Percentiles rank a stretch among this genome's conserved stretches.
phyloP scores from a whole-genome alignment of 2,113 vertebrate genomes.

The Gorsachius goisagi region DNA sequence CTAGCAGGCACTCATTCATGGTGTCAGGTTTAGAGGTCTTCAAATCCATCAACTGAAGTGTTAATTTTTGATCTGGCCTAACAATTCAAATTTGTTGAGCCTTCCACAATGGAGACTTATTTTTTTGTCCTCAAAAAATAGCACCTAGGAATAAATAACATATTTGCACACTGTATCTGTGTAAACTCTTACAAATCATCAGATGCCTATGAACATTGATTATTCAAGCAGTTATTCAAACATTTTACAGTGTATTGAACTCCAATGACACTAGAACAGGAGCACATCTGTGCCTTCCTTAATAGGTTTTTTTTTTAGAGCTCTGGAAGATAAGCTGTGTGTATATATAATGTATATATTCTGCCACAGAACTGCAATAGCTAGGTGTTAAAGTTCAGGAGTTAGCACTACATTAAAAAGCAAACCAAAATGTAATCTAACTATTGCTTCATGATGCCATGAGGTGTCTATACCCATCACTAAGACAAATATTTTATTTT shows the following conservation, averaged over 20 bases:
- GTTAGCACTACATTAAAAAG: neutral
- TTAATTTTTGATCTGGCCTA: neutral
- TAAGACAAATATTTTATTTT: neutral
- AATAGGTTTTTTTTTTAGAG: neutral
- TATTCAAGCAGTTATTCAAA: constrained; percentile 22
- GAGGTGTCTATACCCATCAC: neutral
- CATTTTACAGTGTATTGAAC: constrained; percentile 1
- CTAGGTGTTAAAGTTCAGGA: neutral
- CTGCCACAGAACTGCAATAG: neutral
- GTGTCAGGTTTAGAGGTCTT: neutral
- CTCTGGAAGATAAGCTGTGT: neutral
- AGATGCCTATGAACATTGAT: constrained; percentile 10
- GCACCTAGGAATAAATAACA: constrained; percentile 9
- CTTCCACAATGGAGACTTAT: neutral
- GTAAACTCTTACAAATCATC: neutral
- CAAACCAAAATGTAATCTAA: neutral
- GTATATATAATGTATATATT: neutral
- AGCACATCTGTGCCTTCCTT: neutral
- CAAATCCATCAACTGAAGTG: neutral
- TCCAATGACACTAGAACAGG: neutral
- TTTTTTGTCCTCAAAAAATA: neutral
- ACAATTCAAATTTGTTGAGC: neutral
- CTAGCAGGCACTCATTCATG: neutral
- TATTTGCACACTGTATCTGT: neutral
- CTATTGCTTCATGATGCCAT: constrained; percentile 19